phyloP scores from a whole-genome alignment of 1,140 invertebrate species.

The Lethrus apterus region DNA sequence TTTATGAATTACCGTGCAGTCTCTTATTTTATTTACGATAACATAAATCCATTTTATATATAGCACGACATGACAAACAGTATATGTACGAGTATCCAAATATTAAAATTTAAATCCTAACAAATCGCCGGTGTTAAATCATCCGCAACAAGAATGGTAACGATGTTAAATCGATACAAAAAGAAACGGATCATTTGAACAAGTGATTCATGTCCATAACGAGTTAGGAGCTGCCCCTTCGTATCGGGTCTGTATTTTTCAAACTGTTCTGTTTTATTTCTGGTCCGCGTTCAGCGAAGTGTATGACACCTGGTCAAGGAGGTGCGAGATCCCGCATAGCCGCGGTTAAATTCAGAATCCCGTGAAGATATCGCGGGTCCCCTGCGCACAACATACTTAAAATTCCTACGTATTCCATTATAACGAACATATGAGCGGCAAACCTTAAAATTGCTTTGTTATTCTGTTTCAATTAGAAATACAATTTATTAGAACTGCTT shows the following conservation, averaged over 20 bases:
- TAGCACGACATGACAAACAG: conserved; percentile 5
- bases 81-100: conserved; percentile 20
- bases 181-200: conserved; percentile 17
- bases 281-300: conserved; percentile 3
- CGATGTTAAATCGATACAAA: conserved; percentile 26
- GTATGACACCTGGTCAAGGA: conserved; percentile 18
- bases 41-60: conserved; percentile 1
- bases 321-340: conserved; percentile 19
- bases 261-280: conserved; percentile 17
- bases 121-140: conserved; percentile 29
- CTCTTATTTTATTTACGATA: conserved; percentile 1
- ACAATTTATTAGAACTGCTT: background rate
- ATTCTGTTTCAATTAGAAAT: background rate
- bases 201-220: conserved; percentile 21
- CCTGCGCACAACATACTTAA: conserved; percentile 15
- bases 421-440: background rate
- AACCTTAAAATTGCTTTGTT: background rate
- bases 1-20: no score
- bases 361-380: conserved; percentile 16
- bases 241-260: conserved; percentile 13
- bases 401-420: conserved; percentile 10
- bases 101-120: conserved; percentile 29
- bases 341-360: conserved; percentile 15
- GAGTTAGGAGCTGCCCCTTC: conserved; percentile 10
- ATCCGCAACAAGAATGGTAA: conserved; percentile 23